Evolutionary conservation across 2,113 vertebrate species (phyloP), one percentile per base, ranked within the genome.

Genomic region (Mesocricetus auratus): DNA sequence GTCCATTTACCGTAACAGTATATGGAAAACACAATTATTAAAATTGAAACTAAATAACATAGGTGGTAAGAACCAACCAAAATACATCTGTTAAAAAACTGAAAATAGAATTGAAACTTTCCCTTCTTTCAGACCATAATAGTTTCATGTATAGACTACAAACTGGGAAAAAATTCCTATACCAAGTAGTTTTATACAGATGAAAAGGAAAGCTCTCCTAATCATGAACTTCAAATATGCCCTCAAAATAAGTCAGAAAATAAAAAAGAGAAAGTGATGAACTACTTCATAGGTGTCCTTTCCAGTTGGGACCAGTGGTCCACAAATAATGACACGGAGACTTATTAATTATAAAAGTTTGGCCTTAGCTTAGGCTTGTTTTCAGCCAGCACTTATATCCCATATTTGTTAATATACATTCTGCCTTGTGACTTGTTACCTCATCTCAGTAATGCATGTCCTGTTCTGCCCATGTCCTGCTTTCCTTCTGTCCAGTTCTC

Each of bases 101-200:
- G 11, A 88, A 73, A 92, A 13, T 47, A 42, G 13, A 89, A 73
- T 39, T 83, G 82, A 94, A 83, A 58, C 9, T 73, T 93, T 94
- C 22, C 22, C 6, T 66, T 2, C 36, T 3, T 75, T 81, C 7
- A 85, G 24, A 24, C 21, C 7, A 36, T 24, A 9, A 62, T 39
- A 87, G 6, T 7, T 81, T 82, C 22, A 56, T 22, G 17, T 64
- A 24, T 39, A 69, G 45, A 29, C 50, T 86, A 36, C 47, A 7
- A 86, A 45, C 69, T 12, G 5, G 22, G 6, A 5, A 45, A 82
- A 58, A 58, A 96, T 73, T 39, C 3, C 36, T 56, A 91, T 0
- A 82, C 15, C 73, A 47, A 12, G 31, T 24, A 31, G 42, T 68
- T 82, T 15, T 68, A 50, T 75, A 89, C 62, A 47, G 3, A 36